Evolutionary conservation across 53 echinoderm and acorn worm species (phyloP), one percentile per base, ranked within the genome.

Genomic region (Paracentrotus lividus): DNA sequence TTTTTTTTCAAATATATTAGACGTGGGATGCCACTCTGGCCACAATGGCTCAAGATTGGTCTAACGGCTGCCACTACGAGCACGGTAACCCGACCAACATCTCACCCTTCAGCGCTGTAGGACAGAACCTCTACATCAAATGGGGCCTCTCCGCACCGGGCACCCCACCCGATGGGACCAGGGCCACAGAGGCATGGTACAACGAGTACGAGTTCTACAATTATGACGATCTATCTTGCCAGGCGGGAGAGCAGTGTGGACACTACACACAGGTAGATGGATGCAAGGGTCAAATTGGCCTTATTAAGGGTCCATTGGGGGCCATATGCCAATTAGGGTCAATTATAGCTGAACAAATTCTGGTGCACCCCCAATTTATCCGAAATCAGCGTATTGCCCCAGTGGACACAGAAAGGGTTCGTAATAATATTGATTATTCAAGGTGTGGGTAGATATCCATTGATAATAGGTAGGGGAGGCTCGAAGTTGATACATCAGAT

Each of bases 11-110:
- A 27, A 16, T 23, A 8, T 89, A 67, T 34, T 26, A 98, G 98
- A 90, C 32, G 18, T 98, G 98, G 98, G 97, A 98, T 93, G 95
- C 72, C 8, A 56, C 94, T 13, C 88, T 98, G 29, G 98, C 98
- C 12, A 67, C 94, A 0, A 97, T 98, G 97, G 98, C 98, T 20
- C 97, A 97, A 65, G 85, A 96, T 34, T 98, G 97, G 96, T 97
- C 97, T 1, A 96, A 97, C 42, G 94, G 78, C 36, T 98, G 98
- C 44, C 23, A 60, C 1, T 98, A 95, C 90, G 97, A 94, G 33
- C 98, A 98, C 86, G 98, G 98, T 60, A 94, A 94, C 51, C 96
- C 97, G 15, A 91, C 94, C 31, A 96, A 97, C 84, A 94, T 93
- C 54, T 96, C 95, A 10, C 95, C 95, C 10, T 97, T 88, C 84